Base-by-base conservation (phyloP, 2,888 invertebrate genomes). In the Cordylochernes scorpioides region DNA sequence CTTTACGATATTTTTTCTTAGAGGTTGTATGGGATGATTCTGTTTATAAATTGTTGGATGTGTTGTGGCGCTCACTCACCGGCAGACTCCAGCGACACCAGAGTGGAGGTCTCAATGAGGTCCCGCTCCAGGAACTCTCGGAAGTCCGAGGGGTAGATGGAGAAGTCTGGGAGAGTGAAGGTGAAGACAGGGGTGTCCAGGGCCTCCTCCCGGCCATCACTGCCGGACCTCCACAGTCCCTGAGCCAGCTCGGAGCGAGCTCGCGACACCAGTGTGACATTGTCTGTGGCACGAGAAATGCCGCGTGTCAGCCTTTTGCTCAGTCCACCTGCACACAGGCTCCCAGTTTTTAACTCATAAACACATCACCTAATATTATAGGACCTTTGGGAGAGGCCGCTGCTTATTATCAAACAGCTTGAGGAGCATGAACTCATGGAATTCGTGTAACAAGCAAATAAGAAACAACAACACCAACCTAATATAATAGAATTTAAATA, bases 111-210 rank as follows among this genome's bases (percentile, higher is more conserved):
- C 46, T 80, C 78, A 32, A 80, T 68, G 24, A 80, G 60, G 49
- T 80, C 78, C 47, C 70, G 71, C 47, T 77, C 74, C 44, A 80
- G 55, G 55, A 75, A 78, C 44, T 64, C 58, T 25, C 64, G 55
- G 49, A 67, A 67, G 31, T 64, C 63, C 42, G 62, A 63, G 53
- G 68, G 64, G 48, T 70, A 70, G 15, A 65, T 61, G 2, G 67
- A 65, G 39, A 77, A 61, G 48, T 75, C 71, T 3, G 75, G 75
- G 36, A 77, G 59, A 25, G 71, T 65, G 44, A 75, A 69, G 15
- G 72, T 74, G 49, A 58, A 64, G 39, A 62, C 61, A 1, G 64
- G 64, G 18, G 63, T 63, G 39, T 66, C 64, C 21, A 49, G 48
- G 5, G 60, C 54, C 16, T 36, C 19, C 27, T 32, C 35, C 17